Evolutionary conservation across 2,888 invertebrate genomes (phyloP), one percentile per base, ranked within the genome.

Genomic region (Anarsia innoxiella): DNA sequence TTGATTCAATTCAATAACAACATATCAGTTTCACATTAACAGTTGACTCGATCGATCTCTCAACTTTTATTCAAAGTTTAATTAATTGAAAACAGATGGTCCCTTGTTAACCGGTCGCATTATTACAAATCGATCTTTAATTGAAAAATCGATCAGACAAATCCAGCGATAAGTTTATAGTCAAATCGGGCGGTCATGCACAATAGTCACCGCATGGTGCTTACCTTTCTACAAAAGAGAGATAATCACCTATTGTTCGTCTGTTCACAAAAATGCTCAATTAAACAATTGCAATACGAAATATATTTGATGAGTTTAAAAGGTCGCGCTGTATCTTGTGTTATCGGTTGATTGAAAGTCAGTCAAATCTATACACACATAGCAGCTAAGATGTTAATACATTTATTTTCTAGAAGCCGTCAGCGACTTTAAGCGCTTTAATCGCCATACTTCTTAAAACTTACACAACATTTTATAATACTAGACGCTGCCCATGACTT

Each of bases 41-140:
- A 56, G 53, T 60, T 60, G 60, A 61, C 51, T 56, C 51, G 48
- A 46, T 15, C 45, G 46, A 61, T 51, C 53, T n/a, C n/a, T 46
- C 53, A 44, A 55, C 50, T 52, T 54, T 57, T 59, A 66, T 73
- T 66, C 68, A 57, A 56, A 56, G 49, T 53, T 66, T 74, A 79
- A 82, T 82, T 78, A 79, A 82, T 79, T 66, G 73, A 69, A 74
- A 74, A 80, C 82, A 82, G 79, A 82, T 83, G 78, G 71, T 69
- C 59, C 67, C 83, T 82, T 76, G 82, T 84, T 84, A 83, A 67
- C 53, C 53, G 56, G 48, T 56, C 59, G 56, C 46, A 61, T 65
- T 59, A 60, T 59, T 58, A 56, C 45, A 59, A 68, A 73, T 73
- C 63, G 71, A 71, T 73, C 55, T 74, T 66, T 78, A 82, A 82